These are phyloP conservation scores for Aphyosemion australe DNA, from an alignment of 2,113 vertebrate species.

Conservation along the genomic window DNA sequence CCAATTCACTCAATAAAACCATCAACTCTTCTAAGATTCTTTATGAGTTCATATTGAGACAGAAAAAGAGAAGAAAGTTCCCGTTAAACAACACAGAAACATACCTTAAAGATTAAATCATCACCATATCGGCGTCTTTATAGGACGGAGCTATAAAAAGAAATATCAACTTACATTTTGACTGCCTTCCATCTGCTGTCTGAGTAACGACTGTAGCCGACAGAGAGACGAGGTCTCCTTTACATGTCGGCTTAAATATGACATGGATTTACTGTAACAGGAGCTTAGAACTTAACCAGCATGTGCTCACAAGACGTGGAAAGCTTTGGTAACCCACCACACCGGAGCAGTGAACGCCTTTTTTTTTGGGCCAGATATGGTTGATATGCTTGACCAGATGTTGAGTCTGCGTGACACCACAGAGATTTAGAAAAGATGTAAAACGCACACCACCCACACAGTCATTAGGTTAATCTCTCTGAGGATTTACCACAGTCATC, in stretches of 20 bases:
- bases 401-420: conserved; percentile 13
- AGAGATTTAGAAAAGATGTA: conserved; percentile 33
- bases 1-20: too few relatives aligned
- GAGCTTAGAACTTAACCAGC: conserved; percentile 30
- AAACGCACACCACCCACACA: too few relatives aligned
- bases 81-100: not conserved
- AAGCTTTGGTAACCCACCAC: conserved; percentile 37
- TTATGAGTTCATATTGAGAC: not conserved
- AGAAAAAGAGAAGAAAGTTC: not conserved
- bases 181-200: conserved; percentile 8
- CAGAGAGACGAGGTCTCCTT: conserved; percentile 33
- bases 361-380: not conserved
- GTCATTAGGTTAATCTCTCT: too few relatives aligned
- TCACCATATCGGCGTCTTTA: not conserved
- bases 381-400: conserved; percentile 55
- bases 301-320: conserved; percentile 40
- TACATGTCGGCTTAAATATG: conserved; percentile 44
- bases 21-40: too few relatives aligned
- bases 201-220: conserved; percentile 26
- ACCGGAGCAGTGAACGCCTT: conserved; percentile 11
- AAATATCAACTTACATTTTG: conserved; percentile 3
- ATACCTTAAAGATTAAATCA: not conserved
- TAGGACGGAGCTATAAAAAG: not conserved
- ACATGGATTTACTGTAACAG: conserved; percentile 61
- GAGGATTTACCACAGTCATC: too few relatives aligned